Evolutionary conservation across 1,140 invertebrate genomes (phyloP).

Genomic region (Protaetia brevitarsis): DNA sequence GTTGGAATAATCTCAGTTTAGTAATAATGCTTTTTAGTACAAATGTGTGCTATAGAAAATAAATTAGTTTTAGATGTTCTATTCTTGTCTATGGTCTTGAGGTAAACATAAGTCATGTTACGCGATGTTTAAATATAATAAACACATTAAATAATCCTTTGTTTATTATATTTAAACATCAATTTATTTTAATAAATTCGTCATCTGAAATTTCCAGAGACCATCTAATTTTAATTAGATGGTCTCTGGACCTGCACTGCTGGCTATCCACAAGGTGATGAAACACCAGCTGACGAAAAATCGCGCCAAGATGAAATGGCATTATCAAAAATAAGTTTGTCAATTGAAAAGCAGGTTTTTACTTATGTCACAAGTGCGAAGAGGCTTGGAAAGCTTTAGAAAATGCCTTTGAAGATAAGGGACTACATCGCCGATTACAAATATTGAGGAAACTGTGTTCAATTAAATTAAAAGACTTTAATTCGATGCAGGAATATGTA

Average conservation of each 20-base stretch:
- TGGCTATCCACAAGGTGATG: background rate
- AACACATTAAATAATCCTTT: background rate
- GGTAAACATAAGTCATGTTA: background rate
- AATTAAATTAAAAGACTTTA: slow-evolving; percentile 30
- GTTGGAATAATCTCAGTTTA: background rate
- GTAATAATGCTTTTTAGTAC: background rate
- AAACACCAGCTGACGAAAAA: background rate
- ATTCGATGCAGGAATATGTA: slow-evolving; percentile 19
- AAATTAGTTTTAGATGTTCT: no score
- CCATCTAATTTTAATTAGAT: background rate
- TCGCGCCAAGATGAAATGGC: background rate
- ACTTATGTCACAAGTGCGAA: background rate
- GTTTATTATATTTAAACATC: background rate
- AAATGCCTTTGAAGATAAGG: slow-evolving; percentile 19
- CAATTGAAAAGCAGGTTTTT: background rate
- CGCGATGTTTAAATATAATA: background rate
- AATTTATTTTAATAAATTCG: background rate
- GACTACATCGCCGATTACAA: slow-evolving; percentile 9
- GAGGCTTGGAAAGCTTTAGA: slow-evolving; percentile 16
- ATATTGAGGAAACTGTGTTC: slow-evolving; percentile 24
- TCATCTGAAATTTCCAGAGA: background rate
- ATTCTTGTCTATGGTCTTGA: no score
- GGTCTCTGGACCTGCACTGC: background rate
- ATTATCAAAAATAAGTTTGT: background rate
- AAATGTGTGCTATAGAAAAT: background rate